phyloP scores from a whole-genome alignment of 2,888 invertebrate species.

The Caenorhabditis uteleia region DNA sequence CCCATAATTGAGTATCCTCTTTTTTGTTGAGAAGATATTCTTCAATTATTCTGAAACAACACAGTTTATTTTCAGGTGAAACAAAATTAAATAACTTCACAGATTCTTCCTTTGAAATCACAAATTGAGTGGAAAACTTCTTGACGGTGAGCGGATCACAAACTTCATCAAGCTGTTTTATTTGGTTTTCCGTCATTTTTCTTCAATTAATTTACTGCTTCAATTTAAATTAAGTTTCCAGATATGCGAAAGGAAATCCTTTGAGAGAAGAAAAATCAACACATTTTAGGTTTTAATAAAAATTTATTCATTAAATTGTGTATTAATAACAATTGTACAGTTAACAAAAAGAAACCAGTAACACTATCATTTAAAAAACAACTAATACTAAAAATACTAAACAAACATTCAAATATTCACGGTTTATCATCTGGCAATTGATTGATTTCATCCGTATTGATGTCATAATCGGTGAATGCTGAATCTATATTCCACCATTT shows the following conservation, averaged over 20 bases:
- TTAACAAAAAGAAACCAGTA: not conserved
- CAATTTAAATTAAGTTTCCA: no score
- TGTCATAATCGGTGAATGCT: conserved; percentile 55
- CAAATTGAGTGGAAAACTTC: conserved; percentile 6
- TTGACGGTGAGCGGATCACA: conserved; percentile 23
- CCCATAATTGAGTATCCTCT: conserved; percentile 19
- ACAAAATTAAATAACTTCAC: conserved; percentile 4
- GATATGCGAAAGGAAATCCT: not conserved
- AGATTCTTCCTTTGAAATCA: conserved; percentile 10
- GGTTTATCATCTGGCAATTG: conserved; percentile 21
- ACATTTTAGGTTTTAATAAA: not conserved
- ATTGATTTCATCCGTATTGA: conserved; percentile 43
- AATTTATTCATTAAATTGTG: not conserved
- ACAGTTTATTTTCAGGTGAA: not conserved
- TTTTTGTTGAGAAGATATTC: conserved; percentile 17
- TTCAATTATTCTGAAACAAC: conserved; percentile 19
- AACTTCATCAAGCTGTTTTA: conserved; percentile 18
- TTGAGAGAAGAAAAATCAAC: no score
- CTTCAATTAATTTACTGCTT: not conserved
- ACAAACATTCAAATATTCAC: not conserved
- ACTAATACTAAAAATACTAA: not conserved
- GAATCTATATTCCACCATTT: conserved; percentile 52
- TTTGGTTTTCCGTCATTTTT: conserved; percentile 21
- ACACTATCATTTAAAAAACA: not conserved
- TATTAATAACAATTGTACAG: not conserved